Base-by-base conservation (phyloP, 1,140 invertebrate species). In the Ostrea edulis region DNA sequence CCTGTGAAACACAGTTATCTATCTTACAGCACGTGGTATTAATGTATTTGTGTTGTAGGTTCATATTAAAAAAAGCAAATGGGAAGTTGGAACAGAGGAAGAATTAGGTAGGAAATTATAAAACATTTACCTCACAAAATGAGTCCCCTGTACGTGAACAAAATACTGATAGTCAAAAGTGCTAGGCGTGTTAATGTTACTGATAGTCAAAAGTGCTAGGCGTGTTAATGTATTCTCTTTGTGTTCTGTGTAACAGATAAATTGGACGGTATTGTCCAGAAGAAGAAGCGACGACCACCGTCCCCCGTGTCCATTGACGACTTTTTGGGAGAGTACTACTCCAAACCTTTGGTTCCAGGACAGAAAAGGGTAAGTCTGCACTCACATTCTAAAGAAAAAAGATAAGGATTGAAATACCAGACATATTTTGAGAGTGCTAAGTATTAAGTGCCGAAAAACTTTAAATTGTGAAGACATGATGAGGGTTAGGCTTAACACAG, bases 271-370 rank as follows among this genome's bases (percentile, higher is more conserved):
- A 93, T 97, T 54, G 89, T 92, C 22, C 89, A 90, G 29, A 94
- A 94, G 0, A 96, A 96, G 92, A 96, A 95, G 89, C 95, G 96
- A 89, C 94, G 95, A 55, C 94, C 93, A 52, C 90, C 96, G 89
- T 89, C 90, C 35, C 95, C 95, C 3, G 95, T 96, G 89, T 97
- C 97, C 88, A 97, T 99, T 96, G 97, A 98, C 95, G 98, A 98
- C 93, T 99, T 98, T 96, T 96, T 99, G 84, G 97, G 98, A 93
- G 97, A 97, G 90, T 98, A 97, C 91, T 95, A 96, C 58, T 93
- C 94, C 87, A 96, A 96, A 93, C 95, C 92, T 95, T 96, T 96
- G 85, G 96, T 96, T 91, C 96, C 97, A n/a, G 97, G 97, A 86
- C 97, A 98, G 94, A 99, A 98, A 95, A 96, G 97, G 95, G 98